A percentile compares a stretch with the other conserved stretches of the same genome.
These are phyloP conservation scores for Luffia ferchaultella DNA, from an alignment of 2,888 invertebrate genomes.

Conservation along the genomic window DNA sequence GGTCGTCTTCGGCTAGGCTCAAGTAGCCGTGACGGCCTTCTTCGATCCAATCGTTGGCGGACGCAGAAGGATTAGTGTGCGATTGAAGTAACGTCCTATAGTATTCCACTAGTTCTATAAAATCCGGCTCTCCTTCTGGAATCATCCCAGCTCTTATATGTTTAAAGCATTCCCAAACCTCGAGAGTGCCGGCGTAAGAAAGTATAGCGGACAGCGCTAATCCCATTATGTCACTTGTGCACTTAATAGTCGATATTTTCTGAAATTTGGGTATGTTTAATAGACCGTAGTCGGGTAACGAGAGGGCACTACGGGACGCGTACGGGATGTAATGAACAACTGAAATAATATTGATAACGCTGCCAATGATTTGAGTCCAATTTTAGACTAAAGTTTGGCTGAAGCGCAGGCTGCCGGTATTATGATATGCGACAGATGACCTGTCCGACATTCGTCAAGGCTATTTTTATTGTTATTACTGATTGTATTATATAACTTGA, in stretches of 20 bases:
- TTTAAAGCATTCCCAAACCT: slow-evolving; percentile 68
- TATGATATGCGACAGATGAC: slow-evolving; percentile 16
- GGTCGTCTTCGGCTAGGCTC: slow-evolving; percentile 38
- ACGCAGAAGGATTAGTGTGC: slow-evolving; percentile 25
- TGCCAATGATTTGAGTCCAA: slow-evolving; percentile 60
- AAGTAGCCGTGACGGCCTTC: slow-evolving; percentile 54
- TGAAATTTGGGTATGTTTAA: slow-evolving; percentile 2
- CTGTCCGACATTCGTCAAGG: slow-evolving; percentile 1
- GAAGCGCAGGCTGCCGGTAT: slow-evolving; percentile 38
- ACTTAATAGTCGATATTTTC: not conserved
- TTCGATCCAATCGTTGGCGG: slow-evolving; percentile 36
- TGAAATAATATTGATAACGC: slow-evolving; percentile 60
- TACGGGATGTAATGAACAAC: slow-evolving; percentile 55
- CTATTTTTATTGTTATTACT: not conserved
- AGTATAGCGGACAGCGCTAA: slow-evolving; percentile 77
- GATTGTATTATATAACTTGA: too few relatives aligned
- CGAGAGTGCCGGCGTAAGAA: slow-evolving; percentile 77
- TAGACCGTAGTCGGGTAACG: not conserved
- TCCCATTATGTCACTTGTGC: slow-evolving; percentile 65
- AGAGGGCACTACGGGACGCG: slow-evolving; percentile 35
- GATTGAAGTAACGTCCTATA: slow-evolving; percentile 42
- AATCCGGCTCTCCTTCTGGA: slow-evolving; percentile 43
- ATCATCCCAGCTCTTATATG: slow-evolving; percentile 54
- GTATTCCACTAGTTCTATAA: slow-evolving; percentile 44
- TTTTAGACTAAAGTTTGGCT: slow-evolving; percentile 60